Conservation (phyloP, 2,113 vertebrate genomes). For the Menidia beryllina region DNA sequence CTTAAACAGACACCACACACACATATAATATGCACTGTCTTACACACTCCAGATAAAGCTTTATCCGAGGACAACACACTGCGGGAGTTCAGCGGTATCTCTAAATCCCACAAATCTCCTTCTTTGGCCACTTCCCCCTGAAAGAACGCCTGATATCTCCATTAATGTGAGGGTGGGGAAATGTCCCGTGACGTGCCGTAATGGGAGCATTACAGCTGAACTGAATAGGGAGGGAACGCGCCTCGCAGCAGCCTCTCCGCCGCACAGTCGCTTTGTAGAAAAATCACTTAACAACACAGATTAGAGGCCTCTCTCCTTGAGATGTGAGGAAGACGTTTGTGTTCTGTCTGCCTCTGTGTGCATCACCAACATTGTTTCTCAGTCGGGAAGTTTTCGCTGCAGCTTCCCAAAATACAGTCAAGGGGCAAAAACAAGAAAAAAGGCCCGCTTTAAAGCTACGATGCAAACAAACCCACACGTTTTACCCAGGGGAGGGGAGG, state of each 20-base stretch:
- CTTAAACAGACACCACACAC: conserved; percentile 28
- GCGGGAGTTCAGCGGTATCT: conserved; percentile 52
- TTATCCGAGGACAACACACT: conserved; percentile 62
- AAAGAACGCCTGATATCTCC: conserved; percentile 51
- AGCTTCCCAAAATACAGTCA: not conserved
- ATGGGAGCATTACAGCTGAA: conserved; percentile 43
- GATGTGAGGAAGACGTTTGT: conserved; percentile 8
- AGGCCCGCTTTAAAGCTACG: not conserved
- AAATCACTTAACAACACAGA: conserved; percentile 26
- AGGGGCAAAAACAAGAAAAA: not conserved
- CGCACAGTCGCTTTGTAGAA: conserved; percentile 8
- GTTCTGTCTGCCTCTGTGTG: conserved; percentile 3
- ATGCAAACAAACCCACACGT: conserved; percentile 3
- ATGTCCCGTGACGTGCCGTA: conserved; percentile 45
- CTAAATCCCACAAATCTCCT: conserved; percentile 57
- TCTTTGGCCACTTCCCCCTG: conserved; percentile 39
- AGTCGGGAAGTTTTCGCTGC: not conserved
- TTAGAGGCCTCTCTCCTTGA: conserved; percentile 31
- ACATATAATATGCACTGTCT: not conserved
- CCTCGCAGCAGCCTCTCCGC: conserved; percentile 6
- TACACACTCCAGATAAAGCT: conserved; percentile 51
- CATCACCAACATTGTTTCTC: conserved; percentile 6
- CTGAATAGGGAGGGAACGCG: conserved; percentile 13
- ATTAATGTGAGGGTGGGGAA: conserved; percentile 48
- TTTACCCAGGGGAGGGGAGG: not conserved